Evolutionary conservation across 2,113 vertebrate genomes (phyloP).

Genomic region (Recurvirostra avosetta): DNA sequence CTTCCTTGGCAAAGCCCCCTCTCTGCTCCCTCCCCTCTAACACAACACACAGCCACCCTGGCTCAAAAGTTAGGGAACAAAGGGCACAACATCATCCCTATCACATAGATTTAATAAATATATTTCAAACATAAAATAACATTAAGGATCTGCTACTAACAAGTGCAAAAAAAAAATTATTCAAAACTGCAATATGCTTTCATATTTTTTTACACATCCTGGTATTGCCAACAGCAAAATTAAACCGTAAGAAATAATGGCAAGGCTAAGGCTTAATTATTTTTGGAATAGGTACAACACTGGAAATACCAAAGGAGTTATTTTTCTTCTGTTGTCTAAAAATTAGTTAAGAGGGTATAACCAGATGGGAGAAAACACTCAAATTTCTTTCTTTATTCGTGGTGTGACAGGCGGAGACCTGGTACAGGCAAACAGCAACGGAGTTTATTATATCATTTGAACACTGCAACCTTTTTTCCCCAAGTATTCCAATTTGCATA

Average conservation of each 20-base stretch:
- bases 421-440: background rate
- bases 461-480: no score
- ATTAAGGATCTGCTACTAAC: background rate
- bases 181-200: background rate
- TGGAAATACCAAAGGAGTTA: background rate
- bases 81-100: background rate
- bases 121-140: background rate
- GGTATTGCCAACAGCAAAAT: background rate
- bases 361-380: background rate
- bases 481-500: background rate
- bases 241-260: background rate
- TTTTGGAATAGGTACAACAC: background rate
- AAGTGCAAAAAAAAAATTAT: background rate
- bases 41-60: background rate
- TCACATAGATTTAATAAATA: background rate
- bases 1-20: background rate
- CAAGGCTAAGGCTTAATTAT: background rate
- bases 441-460: rapidly evolving
- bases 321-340: background rate
- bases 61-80: background rate
- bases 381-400: background rate
- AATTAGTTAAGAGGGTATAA: background rate
- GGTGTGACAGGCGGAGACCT: background rate
- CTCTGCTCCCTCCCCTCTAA: background rate
- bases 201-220: background rate